A percentile compares a stretch with the other conserved stretches of the same genome.
Evolutionary conservation across 2,113 vertebrate species (phyloP).

Genomic region (Silurus meridionalis): DNA sequence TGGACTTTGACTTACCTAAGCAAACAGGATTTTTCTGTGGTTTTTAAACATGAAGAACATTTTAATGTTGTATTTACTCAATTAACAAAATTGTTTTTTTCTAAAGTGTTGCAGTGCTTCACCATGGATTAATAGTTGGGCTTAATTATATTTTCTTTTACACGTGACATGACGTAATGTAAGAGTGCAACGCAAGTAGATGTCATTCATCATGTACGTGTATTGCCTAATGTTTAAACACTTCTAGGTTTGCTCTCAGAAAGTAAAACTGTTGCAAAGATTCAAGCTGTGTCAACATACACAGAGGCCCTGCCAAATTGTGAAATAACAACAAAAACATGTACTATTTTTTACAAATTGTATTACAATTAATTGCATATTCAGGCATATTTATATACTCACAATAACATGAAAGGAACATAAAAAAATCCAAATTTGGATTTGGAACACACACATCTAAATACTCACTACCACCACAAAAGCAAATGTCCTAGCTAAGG

Average conservation of each 20-base stretch:
- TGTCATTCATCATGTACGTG: conserved; percentile 6
- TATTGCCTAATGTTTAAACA: conserved; percentile 49
- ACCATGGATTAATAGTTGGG: neutral
- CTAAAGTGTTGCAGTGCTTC: neutral
- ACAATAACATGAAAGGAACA: neutral
- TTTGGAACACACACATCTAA: conserved; percentile 3
- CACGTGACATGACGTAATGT: conserved; percentile 26
- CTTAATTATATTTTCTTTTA: conserved; percentile 20
- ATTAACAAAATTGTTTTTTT: neutral
- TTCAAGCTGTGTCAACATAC: conserved; percentile 43
- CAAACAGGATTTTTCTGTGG: conserved; percentile 35
- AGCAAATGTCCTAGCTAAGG: conserved; percentile 17
- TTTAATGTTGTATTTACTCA: conserved; percentile 10
- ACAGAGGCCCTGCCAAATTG: conserved; percentile 12
- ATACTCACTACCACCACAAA: neutral
- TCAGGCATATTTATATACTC: neutral
- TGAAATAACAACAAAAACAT: conserved; percentile 42
- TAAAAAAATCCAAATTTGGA: neutral
- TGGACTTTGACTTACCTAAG: conserved; percentile 42
- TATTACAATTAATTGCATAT: neutral
- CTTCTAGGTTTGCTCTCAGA: conserved; percentile 53
- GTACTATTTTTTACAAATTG: neutral
- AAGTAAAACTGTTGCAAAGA: conserved; percentile 36
- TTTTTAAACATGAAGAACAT: neutral
- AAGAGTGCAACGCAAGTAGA: conserved; percentile 4